A percentile compares a stretch with the other conserved stretches of the same genome.
Evolutionary conservation across 2,888 invertebrate genomes (phyloP).

Genomic region (Poecilus cupreus): DNA sequence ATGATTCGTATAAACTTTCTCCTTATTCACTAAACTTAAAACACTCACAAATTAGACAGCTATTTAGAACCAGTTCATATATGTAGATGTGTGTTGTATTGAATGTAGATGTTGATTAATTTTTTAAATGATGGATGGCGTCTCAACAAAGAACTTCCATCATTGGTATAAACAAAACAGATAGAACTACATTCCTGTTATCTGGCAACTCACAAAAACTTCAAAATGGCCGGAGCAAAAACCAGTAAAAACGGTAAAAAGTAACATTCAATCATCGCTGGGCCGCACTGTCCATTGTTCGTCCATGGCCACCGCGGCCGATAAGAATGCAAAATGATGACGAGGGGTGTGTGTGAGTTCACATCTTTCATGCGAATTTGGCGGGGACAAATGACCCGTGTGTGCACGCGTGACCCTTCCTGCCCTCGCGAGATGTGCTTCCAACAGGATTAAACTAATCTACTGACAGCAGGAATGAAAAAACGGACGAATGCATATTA

Average conservation of each 20-base stretch:
- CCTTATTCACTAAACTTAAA: no score
- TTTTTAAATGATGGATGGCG: constrained; percentile 5
- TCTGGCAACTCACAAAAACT: neutral
- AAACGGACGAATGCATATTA: constrained; percentile 6
- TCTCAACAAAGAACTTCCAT: constrained; percentile 8
- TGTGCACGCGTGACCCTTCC: neutral
- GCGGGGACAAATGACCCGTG: constrained; percentile 22
- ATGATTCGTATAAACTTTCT: no score
- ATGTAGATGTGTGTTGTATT: no score
- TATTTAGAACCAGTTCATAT: no score
- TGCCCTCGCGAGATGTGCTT: neutral
- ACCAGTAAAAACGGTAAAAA: constrained; percentile 9
- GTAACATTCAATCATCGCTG: constrained; percentile 35
- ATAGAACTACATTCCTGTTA: constrained; percentile 13
- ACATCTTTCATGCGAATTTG: constrained; percentile 35
- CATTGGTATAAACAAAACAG: constrained; percentile 34
- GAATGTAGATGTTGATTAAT: no score
- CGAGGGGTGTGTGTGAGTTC: constrained; percentile 7
- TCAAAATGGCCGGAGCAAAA: constrained; percentile 5
- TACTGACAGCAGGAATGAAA: constrained; percentile 6
- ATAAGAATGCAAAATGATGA: constrained; percentile 40
- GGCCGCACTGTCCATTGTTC: constrained; percentile 7
- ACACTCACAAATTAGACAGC: no score
- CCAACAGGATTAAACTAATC: constrained; percentile 16
- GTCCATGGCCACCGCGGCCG: neutral